Evolutionary conservation across 2,113 vertebrate species (phyloP).

Genomic region (Chascanopsetta lugubris): DNA sequence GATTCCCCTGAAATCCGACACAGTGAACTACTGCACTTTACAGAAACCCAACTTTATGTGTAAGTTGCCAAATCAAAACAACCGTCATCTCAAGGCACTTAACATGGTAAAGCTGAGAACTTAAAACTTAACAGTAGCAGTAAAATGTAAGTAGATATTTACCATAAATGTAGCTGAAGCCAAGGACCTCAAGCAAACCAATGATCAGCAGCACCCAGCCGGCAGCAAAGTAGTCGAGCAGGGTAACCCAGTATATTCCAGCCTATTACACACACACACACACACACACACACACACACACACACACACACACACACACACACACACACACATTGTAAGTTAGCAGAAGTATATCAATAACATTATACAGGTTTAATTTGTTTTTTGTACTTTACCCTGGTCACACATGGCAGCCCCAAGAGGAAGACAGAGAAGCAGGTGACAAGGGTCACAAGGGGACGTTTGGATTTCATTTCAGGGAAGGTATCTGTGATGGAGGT

Average conservation of each 20-base stretch:
- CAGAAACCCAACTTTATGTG: no score
- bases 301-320: conserved; percentile 33
- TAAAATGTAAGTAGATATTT: no score
- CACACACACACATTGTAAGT: background rate
- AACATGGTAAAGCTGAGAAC: no score
- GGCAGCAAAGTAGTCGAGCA: conserved; percentile 80
- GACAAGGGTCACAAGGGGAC: conserved; percentile 75
- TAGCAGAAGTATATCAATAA: background rate
- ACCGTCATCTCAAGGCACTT: no score
- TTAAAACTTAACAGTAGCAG: no score
- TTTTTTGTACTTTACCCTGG: conserved; percentile 84
- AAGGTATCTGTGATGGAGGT: conserved; percentile 88
- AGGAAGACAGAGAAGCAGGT: conserved; percentile 84
- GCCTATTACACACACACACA: conserved; percentile 71
- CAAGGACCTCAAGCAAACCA: conserved; percentile 77
- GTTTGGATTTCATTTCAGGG: conserved; percentile 84
- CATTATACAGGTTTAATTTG: no score
- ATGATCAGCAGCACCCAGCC: conserved; percentile 78
- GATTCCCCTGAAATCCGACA: no score
- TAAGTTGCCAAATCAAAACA: no score
- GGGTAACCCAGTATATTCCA: conserved; percentile 84
- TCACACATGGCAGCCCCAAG: conserved; percentile 89
- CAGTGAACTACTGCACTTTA: no score
- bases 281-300: conserved; percentile 11
- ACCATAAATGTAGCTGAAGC: conserved; percentile 81